These are phyloP conservation scores for Anabacerthia variegaticeps DNA, from an alignment of 2,797 vertebrate species.

Conservation along the genomic window DNA sequence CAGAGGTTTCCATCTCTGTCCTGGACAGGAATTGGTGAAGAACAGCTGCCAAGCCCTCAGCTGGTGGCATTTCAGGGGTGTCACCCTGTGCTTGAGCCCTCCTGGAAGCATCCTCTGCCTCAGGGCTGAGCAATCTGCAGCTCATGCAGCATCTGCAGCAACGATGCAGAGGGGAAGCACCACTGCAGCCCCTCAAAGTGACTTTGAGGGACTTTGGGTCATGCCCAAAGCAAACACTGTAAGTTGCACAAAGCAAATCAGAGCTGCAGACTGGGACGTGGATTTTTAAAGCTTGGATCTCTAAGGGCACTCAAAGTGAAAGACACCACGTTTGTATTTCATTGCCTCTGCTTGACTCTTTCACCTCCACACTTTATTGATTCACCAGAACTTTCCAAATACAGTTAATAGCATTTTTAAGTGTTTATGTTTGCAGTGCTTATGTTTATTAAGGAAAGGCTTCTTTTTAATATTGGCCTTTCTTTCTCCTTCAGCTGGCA, in stretches of 20 bases:
- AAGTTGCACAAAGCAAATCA: not conserved
- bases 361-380: not conserved
- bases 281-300: not conserved
- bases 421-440: slow-evolving; percentile 28
- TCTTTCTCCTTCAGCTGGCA: slow-evolving; percentile 41
- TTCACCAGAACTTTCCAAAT: not conserved
- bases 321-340: not conserved
- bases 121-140: not conserved
- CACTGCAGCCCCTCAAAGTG: not conserved
- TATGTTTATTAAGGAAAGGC: not conserved
- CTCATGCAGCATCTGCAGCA: not conserved
- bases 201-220: not conserved
- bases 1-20: not conserved
- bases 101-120: not conserved
- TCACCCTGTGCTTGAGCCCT: not conserved
- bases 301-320: not conserved
- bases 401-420: not conserved
- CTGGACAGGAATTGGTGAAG: not conserved
- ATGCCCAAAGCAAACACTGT: not conserved
- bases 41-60: not conserved
- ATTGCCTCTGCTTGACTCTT: not conserved
- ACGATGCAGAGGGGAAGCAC: not conserved
- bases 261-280: not conserved
- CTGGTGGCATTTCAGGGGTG: not conserved
- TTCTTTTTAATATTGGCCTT: slow-evolving; percentile 2